Conservation (phyloP, 2,113 vertebrate species). For the Cryptomyrus ogoouensis region DNA sequence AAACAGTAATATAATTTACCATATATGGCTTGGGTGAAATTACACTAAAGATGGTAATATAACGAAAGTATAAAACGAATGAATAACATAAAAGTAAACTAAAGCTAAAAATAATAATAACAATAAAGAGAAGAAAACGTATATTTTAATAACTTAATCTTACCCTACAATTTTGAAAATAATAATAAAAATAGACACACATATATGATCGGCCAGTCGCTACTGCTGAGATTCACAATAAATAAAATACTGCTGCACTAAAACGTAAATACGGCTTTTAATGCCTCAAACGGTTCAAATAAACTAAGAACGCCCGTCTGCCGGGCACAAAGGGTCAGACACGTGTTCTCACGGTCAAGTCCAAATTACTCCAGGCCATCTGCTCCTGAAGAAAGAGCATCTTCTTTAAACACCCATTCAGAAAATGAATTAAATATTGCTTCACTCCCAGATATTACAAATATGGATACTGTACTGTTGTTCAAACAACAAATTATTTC, state of each 20-base stretch:
- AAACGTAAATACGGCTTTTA: conserved; percentile 3
- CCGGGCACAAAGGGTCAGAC: conserved; percentile 3
- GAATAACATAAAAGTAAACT: background rate
- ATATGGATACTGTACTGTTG: background rate
- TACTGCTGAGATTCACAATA: background rate
- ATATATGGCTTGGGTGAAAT: background rate
- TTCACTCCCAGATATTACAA: background rate
- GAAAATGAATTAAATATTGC: background rate
- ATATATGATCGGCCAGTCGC: background rate
- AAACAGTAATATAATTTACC: background rate
- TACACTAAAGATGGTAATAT: background rate
- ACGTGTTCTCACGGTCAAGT: conserved; percentile 15
- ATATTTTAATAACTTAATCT: background rate
- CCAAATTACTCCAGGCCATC: conserved; percentile 11
- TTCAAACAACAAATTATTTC: background rate
- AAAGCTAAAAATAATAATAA: background rate
- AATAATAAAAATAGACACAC: background rate
- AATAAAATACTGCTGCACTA: background rate
- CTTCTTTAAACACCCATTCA: background rate
- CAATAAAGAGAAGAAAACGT: background rate
- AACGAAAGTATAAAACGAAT: background rate
- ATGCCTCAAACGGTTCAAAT: background rate
- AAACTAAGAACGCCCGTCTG: background rate
- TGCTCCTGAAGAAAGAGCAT: background rate
- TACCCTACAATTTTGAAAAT: background rate